Base-by-base conservation (phyloP, 2,113 vertebrate species). In the Strix uralensis region DNA sequence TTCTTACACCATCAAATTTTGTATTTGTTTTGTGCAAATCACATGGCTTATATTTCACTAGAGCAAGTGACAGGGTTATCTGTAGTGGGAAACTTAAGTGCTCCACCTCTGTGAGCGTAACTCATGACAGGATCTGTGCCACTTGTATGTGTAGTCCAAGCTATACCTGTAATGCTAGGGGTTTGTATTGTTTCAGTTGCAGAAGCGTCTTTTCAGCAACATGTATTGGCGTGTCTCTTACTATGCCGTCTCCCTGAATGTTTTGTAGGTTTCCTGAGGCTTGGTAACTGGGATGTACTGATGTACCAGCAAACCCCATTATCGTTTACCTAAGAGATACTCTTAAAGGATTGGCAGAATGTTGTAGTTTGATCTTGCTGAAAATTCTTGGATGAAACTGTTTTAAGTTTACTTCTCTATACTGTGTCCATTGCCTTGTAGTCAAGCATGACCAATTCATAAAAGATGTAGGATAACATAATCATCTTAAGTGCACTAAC, bases 301-400 rank as follows among this genome's bases (percentile, higher is more conserved):
- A 85, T 82, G 59, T 62, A 66, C 34, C 25, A 34, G 51, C 54
- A 91, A 81, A 95, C 26, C 3, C 13, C 25, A 23, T 79, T 84
- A 40, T 51, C 9, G 29, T 19, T 94, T 88, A 38, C 30, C 0
- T n/a, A 30, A 54, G 72, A 91, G 90, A 73, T 77, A 49, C 52
- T 95, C 92, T 91, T 69, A 83, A 57, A 44, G 25, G 83, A 61
- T 57, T 92, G 59, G 78, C 72, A 67, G 42, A 94, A 79, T 78
- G 65, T 27, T 79, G 12, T 95, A 84, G 63, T 96, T 95, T 91
- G 69, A 70, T 58, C 83, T 75, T 44, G n/a, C 81, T 91, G 92
- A 88, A 92, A 94, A 86, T 78, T 94, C 61, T 81, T 95, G 49
- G 59, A 61, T 91, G 42, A 84, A 81, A 19, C 11, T 14, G 12